A percentile compares a stretch with the other conserved stretches of the same genome.
These are phyloP conservation scores for Hymenochirus boettgeri DNA, from an alignment of 2,113 vertebrate genomes.

Conservation along the genomic window DNA sequence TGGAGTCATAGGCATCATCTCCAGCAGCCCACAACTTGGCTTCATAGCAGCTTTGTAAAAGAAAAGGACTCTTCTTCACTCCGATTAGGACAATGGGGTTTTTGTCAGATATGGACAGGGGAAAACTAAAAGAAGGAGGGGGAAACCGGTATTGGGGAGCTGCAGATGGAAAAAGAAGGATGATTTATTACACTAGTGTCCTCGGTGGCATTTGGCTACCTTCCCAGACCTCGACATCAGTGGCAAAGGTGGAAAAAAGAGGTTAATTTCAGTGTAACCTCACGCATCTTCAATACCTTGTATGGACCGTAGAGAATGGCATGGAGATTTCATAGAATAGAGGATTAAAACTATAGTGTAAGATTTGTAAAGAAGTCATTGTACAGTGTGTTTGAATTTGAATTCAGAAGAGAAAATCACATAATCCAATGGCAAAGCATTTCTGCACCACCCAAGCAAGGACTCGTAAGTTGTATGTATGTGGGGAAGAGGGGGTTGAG, in stretches of 20 bases:
- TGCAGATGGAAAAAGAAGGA: constrained; percentile 83
- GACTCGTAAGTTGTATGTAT: too few relatives aligned
- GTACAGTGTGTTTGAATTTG: constrained; percentile 14
- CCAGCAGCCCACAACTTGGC: constrained; percentile 81
- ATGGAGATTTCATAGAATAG: constrained; percentile 38
- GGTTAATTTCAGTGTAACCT: constrained; percentile 56
- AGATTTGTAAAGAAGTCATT: constrained; percentile 29
- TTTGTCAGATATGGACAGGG: constrained; percentile 80
- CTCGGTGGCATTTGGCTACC: constrained; percentile 85
- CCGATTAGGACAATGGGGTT: constrained; percentile 79
- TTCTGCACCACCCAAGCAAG: constrained; percentile 1
- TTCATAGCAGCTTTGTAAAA: constrained; percentile 87
- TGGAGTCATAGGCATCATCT: constrained; percentile 76
- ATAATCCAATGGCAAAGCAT: not conserved
- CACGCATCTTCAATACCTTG: constrained; percentile 71
- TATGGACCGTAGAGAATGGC: constrained; percentile 66
- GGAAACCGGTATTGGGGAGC: constrained; percentile 71
- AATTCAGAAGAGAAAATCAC: constrained; percentile 14
- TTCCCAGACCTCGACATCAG: constrained; percentile 76
- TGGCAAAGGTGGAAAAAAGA: constrained; percentile 54
- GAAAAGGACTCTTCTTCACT: constrained; percentile 89
- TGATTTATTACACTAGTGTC: constrained; percentile 90
- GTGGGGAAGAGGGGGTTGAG: too few relatives aligned
- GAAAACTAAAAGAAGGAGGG: constrained; percentile 55
- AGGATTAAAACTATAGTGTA: constrained; percentile 27